Evolutionary conservation across 2,113 vertebrate genomes (phyloP).

Genomic region (Oceanites oceanicus): DNA sequence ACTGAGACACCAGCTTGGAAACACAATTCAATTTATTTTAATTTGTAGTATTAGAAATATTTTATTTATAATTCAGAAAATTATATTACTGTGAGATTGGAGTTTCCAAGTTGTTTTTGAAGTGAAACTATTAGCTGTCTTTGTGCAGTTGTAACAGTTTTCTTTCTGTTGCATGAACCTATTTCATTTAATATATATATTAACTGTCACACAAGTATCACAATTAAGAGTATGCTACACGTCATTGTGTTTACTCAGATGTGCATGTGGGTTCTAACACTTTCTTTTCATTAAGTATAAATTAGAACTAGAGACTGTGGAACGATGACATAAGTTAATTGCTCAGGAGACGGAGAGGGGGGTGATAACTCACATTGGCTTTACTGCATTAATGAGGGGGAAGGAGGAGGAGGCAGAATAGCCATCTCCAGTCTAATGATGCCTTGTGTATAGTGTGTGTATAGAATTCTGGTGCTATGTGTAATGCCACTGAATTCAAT

Average conservation of each 20-base stretch:
- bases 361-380: neutral
- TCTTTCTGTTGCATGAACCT: neutral
- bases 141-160: neutral
- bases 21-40: neutral
- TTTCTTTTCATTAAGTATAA: neutral
- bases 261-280: neutral
- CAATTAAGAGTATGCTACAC: neutral
- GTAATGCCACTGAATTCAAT: neutral
- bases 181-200: neutral
- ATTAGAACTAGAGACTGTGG: neutral
- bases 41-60: constrained; percentile 12
- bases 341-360: neutral
- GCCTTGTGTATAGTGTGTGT: neutral
- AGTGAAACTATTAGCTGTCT: neutral
- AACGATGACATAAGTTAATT: neutral
- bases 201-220: neutral
- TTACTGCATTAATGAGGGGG: neutral
- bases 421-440: neutral
- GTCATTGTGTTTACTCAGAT: neutral
- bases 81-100: neutral
- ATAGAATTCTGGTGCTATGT: neutral
- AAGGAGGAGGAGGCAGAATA: neutral
- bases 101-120: neutral
- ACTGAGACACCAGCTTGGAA: neutral
- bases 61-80: constrained; percentile 13